These are phyloP conservation scores for Schlechtendalia chinensis DNA, from an alignment of 1,140 invertebrate genomes.

Conservation along the genomic window DNA sequence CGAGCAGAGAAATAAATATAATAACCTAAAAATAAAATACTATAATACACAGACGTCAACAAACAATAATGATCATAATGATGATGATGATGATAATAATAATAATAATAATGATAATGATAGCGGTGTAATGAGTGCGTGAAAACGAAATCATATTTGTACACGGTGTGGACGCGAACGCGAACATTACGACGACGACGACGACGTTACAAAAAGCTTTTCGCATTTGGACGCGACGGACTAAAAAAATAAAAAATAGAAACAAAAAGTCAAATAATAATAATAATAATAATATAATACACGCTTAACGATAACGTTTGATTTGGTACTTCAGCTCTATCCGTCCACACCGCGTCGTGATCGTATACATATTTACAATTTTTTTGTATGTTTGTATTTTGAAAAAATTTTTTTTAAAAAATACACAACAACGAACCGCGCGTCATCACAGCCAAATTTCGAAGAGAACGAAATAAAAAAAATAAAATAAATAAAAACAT, in stretches of 20 bases:
- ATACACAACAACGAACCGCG: neutral
- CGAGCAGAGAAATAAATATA: constrained; percentile 8
- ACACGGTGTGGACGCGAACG: too few species aligned
- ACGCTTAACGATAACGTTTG: neutral
- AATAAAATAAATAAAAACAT: neutral
- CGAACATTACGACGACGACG: neutral
- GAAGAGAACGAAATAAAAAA: neutral
- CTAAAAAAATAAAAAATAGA: neutral
- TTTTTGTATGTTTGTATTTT: too few species aligned
- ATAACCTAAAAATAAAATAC: neutral
- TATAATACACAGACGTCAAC: neutral
- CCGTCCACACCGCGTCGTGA: too few species aligned
- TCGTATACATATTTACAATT: too few species aligned
- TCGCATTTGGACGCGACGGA: neutral
- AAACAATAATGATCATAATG: constrained; percentile 1
- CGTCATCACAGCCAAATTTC: constrained; percentile 46
- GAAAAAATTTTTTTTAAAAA: too few species aligned
- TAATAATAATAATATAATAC: neutral
- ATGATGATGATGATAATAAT: too few species aligned
- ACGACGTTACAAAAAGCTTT: neutral
- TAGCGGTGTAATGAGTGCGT: too few species aligned
- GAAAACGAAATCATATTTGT: too few species aligned
- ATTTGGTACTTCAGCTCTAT: constrained; percentile 9
- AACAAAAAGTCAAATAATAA: too few species aligned
- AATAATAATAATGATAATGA: too few species aligned